Base-by-base conservation (phyloP, 2,797 vertebrate species). In the Pogoniulus pusillus region DNA sequence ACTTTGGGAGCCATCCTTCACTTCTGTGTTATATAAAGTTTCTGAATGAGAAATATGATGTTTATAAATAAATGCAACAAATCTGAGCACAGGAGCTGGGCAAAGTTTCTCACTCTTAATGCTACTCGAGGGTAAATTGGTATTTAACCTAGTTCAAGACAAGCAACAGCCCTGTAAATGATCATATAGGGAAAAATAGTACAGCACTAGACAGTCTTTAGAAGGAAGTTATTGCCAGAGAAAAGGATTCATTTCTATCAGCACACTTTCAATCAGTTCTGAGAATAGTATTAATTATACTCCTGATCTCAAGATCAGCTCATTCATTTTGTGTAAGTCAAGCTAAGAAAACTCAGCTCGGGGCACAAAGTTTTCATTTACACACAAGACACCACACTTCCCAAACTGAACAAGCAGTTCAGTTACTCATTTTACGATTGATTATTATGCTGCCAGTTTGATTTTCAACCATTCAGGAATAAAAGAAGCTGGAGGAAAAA, bases 21-120 rank as follows among this genome's bases (percentile, higher is more conserved):
- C 91, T 63, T 97, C 95, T 0, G 9, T 2, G 34, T 78, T 76
- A 32, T 68, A 81, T 63, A 95, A 96, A 53, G 95, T 94, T 82
- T 95, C 97, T 98, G 94, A 78, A 76, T 34, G 68, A 92, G 93
- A 90, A 84, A 95, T 2, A 89, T 16, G 10, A 58, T 32, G 45
- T 74, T 94, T 91, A 75, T n/a, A 71, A 94, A 62, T 37, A 68
- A 93, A 85, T 43, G 27, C 63, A 54, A 59, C 64, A 71, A 82
- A 84, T 82, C 76, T 85, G 63, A 76, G 82, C 32, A 45, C n/a
- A 55, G 30, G 6, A 73, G 29, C 84, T 34, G 12, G 54, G 69
- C 24, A 7, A 34, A 73, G 27, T 39, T 93, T 90, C 70, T 78
- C 8, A 1, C 17, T 88, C 24, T 22, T 73, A 8, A 39, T 32